phyloP scores from a whole-genome alignment of 64 coral and sea anemone genomes.

The Actinia tenebrosa region DNA sequence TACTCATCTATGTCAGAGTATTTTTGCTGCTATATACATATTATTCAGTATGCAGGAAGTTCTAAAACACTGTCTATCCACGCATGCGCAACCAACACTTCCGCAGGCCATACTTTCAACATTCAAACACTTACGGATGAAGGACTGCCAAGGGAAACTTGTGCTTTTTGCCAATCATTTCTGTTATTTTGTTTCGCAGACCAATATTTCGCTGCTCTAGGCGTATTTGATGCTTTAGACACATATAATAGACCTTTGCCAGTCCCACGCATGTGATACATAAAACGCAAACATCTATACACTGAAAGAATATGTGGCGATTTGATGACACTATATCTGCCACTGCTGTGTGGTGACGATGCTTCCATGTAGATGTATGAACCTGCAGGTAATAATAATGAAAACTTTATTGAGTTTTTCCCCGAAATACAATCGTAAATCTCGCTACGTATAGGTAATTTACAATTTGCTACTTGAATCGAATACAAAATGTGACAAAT shows the following conservation, averaged over 20 bases:
- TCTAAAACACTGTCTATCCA: too few relatives aligned
- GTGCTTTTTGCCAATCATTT: background rate
- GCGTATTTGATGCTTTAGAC: background rate
- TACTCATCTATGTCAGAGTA: too few relatives aligned
- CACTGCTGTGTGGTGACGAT: background rate
- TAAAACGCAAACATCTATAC: constrained; percentile 11
- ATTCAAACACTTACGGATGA: too few relatives aligned
- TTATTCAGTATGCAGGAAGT: too few relatives aligned
- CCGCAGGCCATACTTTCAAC: too few relatives aligned
- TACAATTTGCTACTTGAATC: too few relatives aligned
- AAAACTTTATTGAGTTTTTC: too few relatives aligned
- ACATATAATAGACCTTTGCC: background rate
- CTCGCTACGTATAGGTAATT: too few relatives aligned
- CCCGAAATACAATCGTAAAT: too few relatives aligned
- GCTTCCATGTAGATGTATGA: constrained; percentile 20
- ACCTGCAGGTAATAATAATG: background rate
- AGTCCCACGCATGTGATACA: constrained; percentile 12
- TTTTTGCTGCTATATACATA: too few relatives aligned
- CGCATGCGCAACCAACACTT: too few relatives aligned
- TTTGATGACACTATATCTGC: background rate
- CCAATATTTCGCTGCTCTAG: background rate
- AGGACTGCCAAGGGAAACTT: background rate
- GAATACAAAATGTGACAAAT: too few relatives aligned
- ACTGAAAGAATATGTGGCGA: background rate
- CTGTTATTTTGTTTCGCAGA: background rate